Conservation (phyloP, 2,888 invertebrate species). For the Horisme vitalbata region DNA sequence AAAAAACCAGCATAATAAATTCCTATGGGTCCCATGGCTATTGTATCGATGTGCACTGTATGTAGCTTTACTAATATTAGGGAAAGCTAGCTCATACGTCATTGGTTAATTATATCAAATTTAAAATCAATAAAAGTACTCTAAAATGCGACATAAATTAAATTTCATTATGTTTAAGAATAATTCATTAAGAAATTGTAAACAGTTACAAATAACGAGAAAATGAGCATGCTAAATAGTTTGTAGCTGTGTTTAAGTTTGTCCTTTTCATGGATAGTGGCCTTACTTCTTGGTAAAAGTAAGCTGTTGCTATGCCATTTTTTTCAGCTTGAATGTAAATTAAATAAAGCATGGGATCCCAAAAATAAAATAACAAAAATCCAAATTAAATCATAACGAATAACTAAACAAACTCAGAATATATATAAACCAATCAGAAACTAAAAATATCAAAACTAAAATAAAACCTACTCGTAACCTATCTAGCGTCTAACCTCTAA, state of each 20-base stretch:
- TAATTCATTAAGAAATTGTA: too few relatives aligned
- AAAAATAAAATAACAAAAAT: conserved; percentile 17
- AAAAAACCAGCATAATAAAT: conserved; percentile 31
- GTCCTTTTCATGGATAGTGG: too few relatives aligned
- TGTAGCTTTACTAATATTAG: too few relatives aligned
- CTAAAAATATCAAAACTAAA: conserved; percentile 7
- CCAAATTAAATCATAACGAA: conserved; percentile 14
- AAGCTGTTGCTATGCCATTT: background rate
- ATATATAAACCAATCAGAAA: conserved; percentile 28
- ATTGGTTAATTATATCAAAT: too few relatives aligned
- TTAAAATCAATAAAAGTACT: too few relatives aligned
- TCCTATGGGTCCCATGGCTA: conserved; percentile 30
- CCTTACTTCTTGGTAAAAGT: too few relatives aligned
- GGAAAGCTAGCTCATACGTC: too few relatives aligned
- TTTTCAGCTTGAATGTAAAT: background rate
- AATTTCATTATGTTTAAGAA: too few relatives aligned
- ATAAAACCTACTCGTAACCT: conserved; percentile 1
- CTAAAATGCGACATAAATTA: too few relatives aligned
- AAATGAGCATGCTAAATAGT: too few relatives aligned
- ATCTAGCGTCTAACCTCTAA: conserved; percentile 11
- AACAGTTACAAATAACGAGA: too few relatives aligned
- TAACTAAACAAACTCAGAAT: conserved; percentile 25
- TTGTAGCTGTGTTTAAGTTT: too few relatives aligned
- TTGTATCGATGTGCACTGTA: background rate
- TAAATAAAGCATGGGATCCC: conserved; percentile 19